Base-by-base conservation (phyloP, 2,888 invertebrate species). In the Cheilosia vulpina region DNA sequence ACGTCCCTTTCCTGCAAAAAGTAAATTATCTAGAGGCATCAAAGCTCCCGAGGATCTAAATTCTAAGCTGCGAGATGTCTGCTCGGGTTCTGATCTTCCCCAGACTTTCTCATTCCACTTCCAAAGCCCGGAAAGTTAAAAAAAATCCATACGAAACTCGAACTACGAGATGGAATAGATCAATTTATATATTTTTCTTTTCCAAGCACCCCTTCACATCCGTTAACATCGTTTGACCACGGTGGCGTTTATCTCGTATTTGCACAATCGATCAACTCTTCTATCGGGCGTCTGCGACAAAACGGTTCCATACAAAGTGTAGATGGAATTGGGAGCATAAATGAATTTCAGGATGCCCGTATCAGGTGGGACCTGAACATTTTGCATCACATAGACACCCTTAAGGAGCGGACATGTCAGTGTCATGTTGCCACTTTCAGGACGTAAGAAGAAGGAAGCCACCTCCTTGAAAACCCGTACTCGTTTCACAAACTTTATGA, bases 241-340 rank as follows among this genome's bases (percentile, higher is more conserved):
- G 19, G 90, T 90, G 17, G 87, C 87, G 84, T 90, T 91, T 68
- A 90, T 88, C 81, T 89, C 89, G 50, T 89, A 90, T 43, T 88
- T 85, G 73, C 89, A 89, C 52, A 76, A 83, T 65, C 81, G 83
- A 34, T 73, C 80, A 75, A 87, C 41, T n/a, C 65, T 69, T 52
- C 89, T 88, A 41, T 89, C 87, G 21, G 88, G 79, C 52, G 76
- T 87, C 17, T 87, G 78, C 0, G 89, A 85, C 27, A 88, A 88
- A 27, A 90, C 88, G 2, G 88, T 88, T 15, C 90, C 90, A 21
- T 85, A 87, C 4, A 91, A 34, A 0, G 89, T 80, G 43, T 89
- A 90, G 0, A 89, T 19, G 2, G 89, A 89, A 41, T 89, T 90
- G 7, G 90, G 89, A 41, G 88, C 88, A 31, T 90, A 91, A 88